Conservation (phyloP, 2,888 invertebrate genomes). For the Stenolophus ochropezus region DNA sequence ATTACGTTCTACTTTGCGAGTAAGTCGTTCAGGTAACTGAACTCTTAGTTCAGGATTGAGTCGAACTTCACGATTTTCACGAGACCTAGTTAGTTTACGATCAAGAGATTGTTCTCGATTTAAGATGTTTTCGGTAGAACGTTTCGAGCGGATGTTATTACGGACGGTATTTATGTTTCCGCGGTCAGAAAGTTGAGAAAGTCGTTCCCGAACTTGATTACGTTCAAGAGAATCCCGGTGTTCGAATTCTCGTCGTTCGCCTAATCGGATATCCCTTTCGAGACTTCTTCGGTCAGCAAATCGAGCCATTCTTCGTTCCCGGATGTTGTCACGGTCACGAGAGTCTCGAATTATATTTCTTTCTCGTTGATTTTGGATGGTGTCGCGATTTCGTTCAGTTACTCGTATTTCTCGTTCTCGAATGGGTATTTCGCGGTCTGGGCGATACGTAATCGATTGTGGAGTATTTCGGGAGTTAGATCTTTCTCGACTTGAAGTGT, state of each 20-base stretch:
- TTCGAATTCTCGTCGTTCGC: neutral
- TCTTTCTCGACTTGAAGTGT: slow-evolving; percentile 1
- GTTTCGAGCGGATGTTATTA: neutral
- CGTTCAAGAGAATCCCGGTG: neutral
- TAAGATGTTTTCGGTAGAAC: neutral
- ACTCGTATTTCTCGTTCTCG: neutral
- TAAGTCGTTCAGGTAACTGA: neutral
- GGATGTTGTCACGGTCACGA: neutral
- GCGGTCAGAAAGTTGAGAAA: neutral
- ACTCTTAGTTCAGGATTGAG: neutral
- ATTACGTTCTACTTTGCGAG: neutral
- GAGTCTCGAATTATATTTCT: neutral
- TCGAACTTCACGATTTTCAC: neutral
- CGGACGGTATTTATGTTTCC: neutral
- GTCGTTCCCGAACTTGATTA: neutral
- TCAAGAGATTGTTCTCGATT: neutral
- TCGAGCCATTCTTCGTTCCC: neutral
- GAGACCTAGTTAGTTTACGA: neutral
- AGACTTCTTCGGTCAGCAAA: neutral
- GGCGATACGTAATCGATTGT: slow-evolving; percentile 15
- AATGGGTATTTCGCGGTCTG: neutral
- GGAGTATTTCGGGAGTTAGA: slow-evolving; percentile 1
- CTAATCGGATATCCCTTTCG: neutral
- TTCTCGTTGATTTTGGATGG: neutral
- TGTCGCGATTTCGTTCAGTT: neutral